These are phyloP conservation scores for Loriculus beryllinus DNA, from an alignment of 2,797 vertebrate genomes.

Conservation along the genomic window DNA sequence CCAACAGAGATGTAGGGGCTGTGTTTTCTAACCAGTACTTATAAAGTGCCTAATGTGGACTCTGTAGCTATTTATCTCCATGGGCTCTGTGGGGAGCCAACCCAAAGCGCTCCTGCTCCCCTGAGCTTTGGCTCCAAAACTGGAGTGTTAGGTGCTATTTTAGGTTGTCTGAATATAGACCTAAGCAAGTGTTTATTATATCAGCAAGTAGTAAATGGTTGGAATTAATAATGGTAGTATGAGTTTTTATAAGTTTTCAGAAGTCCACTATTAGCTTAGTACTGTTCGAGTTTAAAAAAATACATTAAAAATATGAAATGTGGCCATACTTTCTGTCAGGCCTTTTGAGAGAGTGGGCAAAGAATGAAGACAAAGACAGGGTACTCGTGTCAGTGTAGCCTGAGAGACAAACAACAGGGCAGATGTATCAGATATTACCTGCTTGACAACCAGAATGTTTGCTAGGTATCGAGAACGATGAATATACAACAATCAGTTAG, in stretches of 20 bases:
- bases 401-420: constrained; percentile 60
- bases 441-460: constrained; percentile 42
- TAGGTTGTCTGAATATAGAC: constrained; percentile 4
- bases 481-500: constrained; percentile 28
- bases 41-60: neutral
- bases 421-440: constrained; percentile 62
- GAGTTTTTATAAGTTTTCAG: neutral
- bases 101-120: neutral
- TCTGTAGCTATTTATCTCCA: neutral
- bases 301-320: neutral
- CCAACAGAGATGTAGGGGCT: neutral
- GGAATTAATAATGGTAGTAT: neutral
- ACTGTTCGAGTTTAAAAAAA: neutral
- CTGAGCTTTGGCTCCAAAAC: neutral
- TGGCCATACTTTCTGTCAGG: neutral
- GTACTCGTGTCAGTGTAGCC: neutral
- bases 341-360: neutral
- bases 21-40: neutral
- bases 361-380: neutral
- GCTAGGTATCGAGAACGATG: constrained; percentile 4
- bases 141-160: constrained; percentile 4
- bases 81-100: neutral
- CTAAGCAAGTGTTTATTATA: neutral
- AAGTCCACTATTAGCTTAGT: neutral
- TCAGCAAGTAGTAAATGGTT: neutral